Percentiles rank a stretch among this genome's conserved stretches.
These are phyloP conservation scores for Sorex maritimensis DNA, from an alignment of 2,797 vertebrate genomes.

Conservation along the genomic window DNA sequence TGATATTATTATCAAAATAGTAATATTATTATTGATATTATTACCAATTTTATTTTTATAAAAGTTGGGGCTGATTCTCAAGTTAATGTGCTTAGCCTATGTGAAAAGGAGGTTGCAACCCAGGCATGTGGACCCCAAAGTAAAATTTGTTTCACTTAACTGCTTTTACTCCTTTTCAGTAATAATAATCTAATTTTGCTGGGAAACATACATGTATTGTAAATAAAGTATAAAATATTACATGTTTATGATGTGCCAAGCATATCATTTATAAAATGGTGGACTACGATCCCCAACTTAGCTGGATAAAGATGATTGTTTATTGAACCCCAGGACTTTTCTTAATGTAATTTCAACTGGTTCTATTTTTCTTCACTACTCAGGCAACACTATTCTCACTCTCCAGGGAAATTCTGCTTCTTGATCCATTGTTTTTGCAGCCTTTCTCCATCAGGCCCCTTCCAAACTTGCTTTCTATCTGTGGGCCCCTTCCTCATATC, in stretches of 20 bases:
- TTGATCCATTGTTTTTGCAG: not conserved
- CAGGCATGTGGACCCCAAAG: not conserved
- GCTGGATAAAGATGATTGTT: conserved; percentile 4
- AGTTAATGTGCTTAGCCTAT: not conserved
- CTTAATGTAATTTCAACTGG: not conserved
- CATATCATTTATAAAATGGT: conserved; percentile 3
- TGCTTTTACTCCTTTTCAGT: not conserved
- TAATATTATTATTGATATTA: not conserved
- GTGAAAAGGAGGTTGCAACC: not conserved
- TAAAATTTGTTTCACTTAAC: not conserved
- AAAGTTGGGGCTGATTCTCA: not conserved
- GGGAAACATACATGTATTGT: not conserved
- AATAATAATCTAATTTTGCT: not conserved
- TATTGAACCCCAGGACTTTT: conserved; percentile 4
- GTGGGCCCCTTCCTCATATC: no score
- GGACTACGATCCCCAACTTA: not conserved
- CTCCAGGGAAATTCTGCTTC: conserved; percentile 22
- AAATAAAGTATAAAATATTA: not conserved
- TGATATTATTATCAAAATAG: not conserved
- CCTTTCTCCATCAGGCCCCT: not conserved
- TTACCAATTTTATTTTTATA: conserved; percentile 6
- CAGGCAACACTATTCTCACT: not conserved
- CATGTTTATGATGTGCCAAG: not conserved
- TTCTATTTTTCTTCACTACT: not conserved
- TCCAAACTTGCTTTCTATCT: no score